Evolutionary conservation across 2,113 vertebrate genomes (phyloP).

Genomic region (Chrysemys picta): DNA sequence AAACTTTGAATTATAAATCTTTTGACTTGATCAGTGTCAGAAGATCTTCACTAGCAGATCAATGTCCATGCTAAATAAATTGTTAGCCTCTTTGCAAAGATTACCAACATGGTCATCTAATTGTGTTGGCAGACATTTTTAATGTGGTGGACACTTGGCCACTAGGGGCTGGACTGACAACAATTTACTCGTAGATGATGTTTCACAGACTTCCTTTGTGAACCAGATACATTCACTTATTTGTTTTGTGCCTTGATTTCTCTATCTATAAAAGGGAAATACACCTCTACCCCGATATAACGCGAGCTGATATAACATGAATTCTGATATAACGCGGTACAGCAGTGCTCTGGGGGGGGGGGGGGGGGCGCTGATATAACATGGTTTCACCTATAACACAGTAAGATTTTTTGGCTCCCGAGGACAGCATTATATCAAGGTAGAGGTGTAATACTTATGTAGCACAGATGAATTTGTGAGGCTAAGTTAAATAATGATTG

Average conservation of each 20-base stretch:
- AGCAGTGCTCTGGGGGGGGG: too few relatives aligned
- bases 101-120: conserved; percentile 32
- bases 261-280: conserved; percentile 19
- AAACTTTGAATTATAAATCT: conserved; percentile 37
- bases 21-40: not conserved
- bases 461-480: not conserved
- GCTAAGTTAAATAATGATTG: not conserved
- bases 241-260: conserved; percentile 17
- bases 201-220: not conserved
- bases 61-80: conserved; percentile 56
- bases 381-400: too few relatives aligned
- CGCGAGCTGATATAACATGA: too few relatives aligned
- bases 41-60: conserved; percentile 58
- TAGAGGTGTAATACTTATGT: not conserved
- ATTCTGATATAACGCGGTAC: too few relatives aligned
- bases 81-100: conserved; percentile 52
- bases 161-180: conserved; percentile 6
- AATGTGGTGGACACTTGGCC: conserved; percentile 55
- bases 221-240: not conserved
- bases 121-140: conserved; percentile 56
- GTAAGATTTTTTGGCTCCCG: too few relatives aligned
- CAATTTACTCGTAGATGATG: not conserved
- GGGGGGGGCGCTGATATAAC: too few relatives aligned
- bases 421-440: too few relatives aligned
- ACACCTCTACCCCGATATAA: not conserved